Conservation (phyloP, 2,113 vertebrate genomes). For the Spheniscus mendiculus region DNA sequence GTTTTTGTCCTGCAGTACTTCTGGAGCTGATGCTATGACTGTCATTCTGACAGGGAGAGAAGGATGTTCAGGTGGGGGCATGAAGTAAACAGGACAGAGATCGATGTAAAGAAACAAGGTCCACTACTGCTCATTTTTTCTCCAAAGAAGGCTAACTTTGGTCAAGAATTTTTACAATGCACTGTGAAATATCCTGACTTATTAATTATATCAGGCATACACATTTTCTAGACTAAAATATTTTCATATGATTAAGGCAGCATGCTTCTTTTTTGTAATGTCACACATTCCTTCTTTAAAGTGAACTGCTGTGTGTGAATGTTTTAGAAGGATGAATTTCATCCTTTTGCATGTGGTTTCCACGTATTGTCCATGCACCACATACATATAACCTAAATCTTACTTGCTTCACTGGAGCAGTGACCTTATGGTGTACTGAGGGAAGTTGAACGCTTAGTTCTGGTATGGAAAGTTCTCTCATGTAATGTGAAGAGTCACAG, state of each 20-base stretch:
- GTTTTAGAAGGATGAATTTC: background rate
- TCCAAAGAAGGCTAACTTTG: background rate
- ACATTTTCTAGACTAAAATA: background rate
- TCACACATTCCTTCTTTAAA: background rate
- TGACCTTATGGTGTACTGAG: background rate
- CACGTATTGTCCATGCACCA: background rate
- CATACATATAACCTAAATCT: background rate
- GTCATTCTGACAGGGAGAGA: background rate
- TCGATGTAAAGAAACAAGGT: background rate
- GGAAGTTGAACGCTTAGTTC: background rate
- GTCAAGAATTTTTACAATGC: background rate
- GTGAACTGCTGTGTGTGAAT: background rate
- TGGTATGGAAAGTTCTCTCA: background rate
- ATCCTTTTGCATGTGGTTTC: background rate
- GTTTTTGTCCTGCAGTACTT: background rate
- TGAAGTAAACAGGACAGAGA: background rate
- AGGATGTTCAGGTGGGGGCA: background rate
- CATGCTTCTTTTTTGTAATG: background rate
- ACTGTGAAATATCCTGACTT: background rate
- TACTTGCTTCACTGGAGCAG: background rate
- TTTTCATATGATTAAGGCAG: background rate
- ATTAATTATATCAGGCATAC: background rate
- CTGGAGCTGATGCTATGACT: background rate
- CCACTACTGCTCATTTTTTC: background rate
- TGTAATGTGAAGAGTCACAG: background rate